Conservation (phyloP, 2,888 invertebrate species). For the Hololepta plana region DNA sequence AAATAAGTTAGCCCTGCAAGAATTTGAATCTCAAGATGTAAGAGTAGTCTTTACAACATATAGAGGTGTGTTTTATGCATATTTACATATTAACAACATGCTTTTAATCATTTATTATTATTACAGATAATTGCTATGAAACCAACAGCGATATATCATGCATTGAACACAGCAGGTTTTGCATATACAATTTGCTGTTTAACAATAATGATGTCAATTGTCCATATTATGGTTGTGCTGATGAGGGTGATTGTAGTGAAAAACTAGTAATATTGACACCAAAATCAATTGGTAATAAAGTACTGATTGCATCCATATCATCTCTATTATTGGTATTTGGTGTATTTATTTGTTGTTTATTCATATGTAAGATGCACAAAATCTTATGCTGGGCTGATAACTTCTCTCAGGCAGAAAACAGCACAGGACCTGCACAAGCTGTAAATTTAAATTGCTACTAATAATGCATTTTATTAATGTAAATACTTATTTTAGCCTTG, state of each 20-base stretch:
- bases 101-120: no score
- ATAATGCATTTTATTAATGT: no score
- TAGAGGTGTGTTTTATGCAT: slow-evolving; percentile 23
- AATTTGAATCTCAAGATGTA: slow-evolving; percentile 21
- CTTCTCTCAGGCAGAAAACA: slow-evolving; percentile 26
- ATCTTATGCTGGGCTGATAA: slow-evolving; percentile 31
- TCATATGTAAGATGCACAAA: slow-evolving; percentile 29
- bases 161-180: slow-evolving; percentile 15
- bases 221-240: slow-evolving; percentile 25
- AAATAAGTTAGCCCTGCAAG: slow-evolving; percentile 17
- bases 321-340: slow-evolving; percentile 28
- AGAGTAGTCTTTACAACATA: slow-evolving; percentile 29
- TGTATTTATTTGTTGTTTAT: slow-evolving; percentile 30
- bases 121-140: no score
- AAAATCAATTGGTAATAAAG: slow-evolving; percentile 20
- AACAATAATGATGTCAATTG: slow-evolving; percentile 31
- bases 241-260: slow-evolving; percentile 25
- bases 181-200: slow-evolving; percentile 27
- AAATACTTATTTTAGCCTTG: no score
- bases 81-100: no score
- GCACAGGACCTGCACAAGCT: no score
- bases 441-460: no score
- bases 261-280: no score
- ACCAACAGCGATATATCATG: no score
- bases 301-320: slow-evolving; percentile 30